Base-by-base conservation (phyloP, 2,797 vertebrate species). In the Arnoldichthys spilopterus region DNA sequence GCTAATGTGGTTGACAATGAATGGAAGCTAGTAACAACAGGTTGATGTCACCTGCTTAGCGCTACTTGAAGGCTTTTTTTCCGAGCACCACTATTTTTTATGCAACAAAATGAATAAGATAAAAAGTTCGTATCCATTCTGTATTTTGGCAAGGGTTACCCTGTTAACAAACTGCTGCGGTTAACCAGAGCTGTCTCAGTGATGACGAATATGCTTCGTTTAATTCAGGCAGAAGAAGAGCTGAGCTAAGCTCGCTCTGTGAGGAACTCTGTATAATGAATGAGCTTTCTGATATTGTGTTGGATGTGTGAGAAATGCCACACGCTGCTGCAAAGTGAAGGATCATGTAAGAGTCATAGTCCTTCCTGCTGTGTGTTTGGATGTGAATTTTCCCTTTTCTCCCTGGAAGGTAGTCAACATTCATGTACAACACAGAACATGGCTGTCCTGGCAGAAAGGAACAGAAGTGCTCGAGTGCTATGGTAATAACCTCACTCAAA, bases 261-360 rank as follows among this genome's bases (percentile, higher is more conserved):
- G 34, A 72, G 58, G 59, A 64, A 62, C 34, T 53, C 49, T 61
- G 30, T 28, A 34, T 75, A 62, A 43, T 67, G 8, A 34, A 80
- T 34, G 24, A 70, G 20, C 15, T 69, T 24, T 80, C 6, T 63
- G 30, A 51, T 70, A 26, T n/a, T 18, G 56, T 28, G 1, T 34
- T 26, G 34, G 11, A 62, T 8, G 62, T 24, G 62, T 66, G 37
- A 47, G 62, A 28, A 32, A 71, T 70, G 47, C 69, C 49, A 72
- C 59, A 56, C 16, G 16, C 20, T 70, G 13, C 20, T 32, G n/a
- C 32, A 62, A 28, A 78, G 70, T 67, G 61, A 67, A 22, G 28
- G 58, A 49, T 53, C 47, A 34, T 68, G 71, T 62, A n/a, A 37
- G 34, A 40, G 54, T 47, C 30, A 30, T 1, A 11, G 15, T 28